phyloP scores from a whole-genome alignment of 92 coral and sea anemone species.

The Epizoanthus illoricatus region DNA sequence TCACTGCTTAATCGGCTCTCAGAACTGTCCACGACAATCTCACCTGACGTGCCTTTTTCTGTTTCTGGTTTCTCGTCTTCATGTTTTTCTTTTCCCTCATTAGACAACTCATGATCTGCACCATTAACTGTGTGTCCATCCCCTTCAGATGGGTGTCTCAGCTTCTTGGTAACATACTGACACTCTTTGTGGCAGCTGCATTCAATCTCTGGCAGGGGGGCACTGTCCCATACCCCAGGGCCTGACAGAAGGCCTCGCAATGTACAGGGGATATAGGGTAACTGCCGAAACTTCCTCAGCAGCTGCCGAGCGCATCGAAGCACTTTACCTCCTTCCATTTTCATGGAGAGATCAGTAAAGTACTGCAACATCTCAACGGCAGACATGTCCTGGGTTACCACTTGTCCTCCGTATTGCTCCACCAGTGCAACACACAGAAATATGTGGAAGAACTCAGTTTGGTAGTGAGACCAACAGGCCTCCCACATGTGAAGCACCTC shows the following conservation, averaged over 20 bases:
- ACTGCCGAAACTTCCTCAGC: constrained; percentile 85
- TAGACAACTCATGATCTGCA: neutral
- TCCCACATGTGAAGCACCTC: constrained; percentile 98
- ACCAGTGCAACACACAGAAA: constrained; percentile 95
- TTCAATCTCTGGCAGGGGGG: constrained; percentile 88
- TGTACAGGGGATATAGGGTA: constrained; percentile 90
- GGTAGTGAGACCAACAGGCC: constrained; percentile 99
- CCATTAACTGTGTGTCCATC: neutral
- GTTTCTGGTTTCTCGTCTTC: constrained; percentile 6
- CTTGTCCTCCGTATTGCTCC: constrained; percentile 77
- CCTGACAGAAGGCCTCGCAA: constrained; percentile 94
- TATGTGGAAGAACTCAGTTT: constrained; percentile 95
- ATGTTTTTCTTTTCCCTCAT: neutral
- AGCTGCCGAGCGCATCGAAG: constrained; percentile 89
- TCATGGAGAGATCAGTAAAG: constrained; percentile 89
- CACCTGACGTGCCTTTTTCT: neutral
- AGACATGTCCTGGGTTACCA: constrained; percentile 68
- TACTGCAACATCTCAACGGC: constrained; percentile 91
- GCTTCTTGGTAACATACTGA: constrained; percentile 39
- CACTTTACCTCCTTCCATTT: constrained; percentile 92
- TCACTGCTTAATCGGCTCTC: neutral
- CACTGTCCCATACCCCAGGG: constrained; percentile 98
- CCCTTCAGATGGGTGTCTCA: neutral
- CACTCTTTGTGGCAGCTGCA: constrained; percentile 83
- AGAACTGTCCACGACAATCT: neutral